Evolutionary conservation across 2,888 invertebrate species (phyloP).

Genomic region (Tetragonisca angustula): DNA sequence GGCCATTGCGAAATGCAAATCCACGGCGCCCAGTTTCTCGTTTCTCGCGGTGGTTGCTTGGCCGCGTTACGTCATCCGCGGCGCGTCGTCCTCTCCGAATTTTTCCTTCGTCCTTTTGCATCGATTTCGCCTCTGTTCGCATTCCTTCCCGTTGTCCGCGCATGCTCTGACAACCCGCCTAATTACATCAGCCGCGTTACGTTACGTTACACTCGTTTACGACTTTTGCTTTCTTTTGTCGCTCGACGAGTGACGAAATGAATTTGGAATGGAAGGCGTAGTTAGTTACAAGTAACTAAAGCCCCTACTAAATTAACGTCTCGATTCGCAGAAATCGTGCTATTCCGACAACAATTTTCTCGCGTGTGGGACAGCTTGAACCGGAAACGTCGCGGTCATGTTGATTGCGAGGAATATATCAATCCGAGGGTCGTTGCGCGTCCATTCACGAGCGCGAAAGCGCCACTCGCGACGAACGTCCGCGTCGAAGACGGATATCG

Average conservation of each 20-base stretch:
- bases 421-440: conserved; percentile 30
- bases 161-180: not conserved
- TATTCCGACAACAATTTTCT: not conserved
- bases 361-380: conserved; percentile 36
- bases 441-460: not conserved
- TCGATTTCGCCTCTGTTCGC: conserved; percentile 4
- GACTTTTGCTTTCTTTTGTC: not conserved
- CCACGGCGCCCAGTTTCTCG: conserved; percentile 55
- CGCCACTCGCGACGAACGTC: conserved; percentile 48
- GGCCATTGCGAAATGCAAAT: conserved; percentile 60
- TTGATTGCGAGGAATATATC: conserved; percentile 38
- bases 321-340: not conserved
- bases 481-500: conserved; percentile 30
- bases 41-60: conserved; percentile 15
- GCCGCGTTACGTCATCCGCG: conserved; percentile 41
- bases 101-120: not conserved
- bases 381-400: conserved; percentile 29
- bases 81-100: conserved; percentile 17
- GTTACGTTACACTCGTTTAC: too few relatives aligned
- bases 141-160: not conserved
- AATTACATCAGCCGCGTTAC: not conserved
- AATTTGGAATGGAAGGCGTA: not conserved
- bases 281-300: not conserved
- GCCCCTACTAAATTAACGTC: not conserved
- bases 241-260: not conserved